phyloP scores from a whole-genome alignment of 2,113 vertebrate genomes.

The Xiphophorus maculatus region DNA sequence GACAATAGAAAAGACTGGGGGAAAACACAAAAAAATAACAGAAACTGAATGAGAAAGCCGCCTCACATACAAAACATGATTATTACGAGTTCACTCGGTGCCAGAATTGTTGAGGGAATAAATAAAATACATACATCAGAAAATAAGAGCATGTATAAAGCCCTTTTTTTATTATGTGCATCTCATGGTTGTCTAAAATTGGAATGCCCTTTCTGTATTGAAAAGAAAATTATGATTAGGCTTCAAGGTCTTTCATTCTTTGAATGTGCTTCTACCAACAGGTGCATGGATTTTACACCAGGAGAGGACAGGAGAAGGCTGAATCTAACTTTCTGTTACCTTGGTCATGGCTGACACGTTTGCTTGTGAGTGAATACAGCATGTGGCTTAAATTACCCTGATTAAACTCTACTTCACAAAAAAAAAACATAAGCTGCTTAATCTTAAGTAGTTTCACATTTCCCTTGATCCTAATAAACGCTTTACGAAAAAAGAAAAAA shows the following conservation, averaged over 20 bases:
- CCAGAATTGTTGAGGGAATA: conserved; percentile 34
- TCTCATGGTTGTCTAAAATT: conserved; percentile 16
- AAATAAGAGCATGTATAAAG: conserved; percentile 13
- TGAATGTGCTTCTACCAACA: conserved; percentile 47
- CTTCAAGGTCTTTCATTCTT: conserved; percentile 12
- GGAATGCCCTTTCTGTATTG: neutral
- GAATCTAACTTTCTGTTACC: conserved; percentile 59
- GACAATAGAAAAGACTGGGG: conserved; percentile 41
- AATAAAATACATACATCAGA: conserved; percentile 51
- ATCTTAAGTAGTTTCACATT: conserved; percentile 72
- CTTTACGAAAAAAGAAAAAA: conserved; percentile 35
- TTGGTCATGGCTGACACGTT: conserved; percentile 71
- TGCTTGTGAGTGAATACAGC: conserved; percentile 61
- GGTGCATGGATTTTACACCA: conserved; percentile 26
- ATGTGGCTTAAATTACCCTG: conserved; percentile 72
- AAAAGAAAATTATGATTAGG: conserved; percentile 16
- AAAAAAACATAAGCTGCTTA: conserved; percentile 73
- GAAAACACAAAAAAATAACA: conserved; percentile 23
- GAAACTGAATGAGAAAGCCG: conserved; percentile 22
- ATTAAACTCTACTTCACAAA: conserved; percentile 71
- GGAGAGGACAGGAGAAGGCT: conserved; percentile 29
- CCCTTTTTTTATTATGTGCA: conserved; percentile 35
- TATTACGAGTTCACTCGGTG: conserved; percentile 40
- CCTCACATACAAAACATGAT: conserved; percentile 15
- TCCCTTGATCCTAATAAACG: conserved; percentile 64